A percentile compares a stretch with the other conserved stretches of the same genome.
Evolutionary conservation across 1,140 invertebrate genomes (phyloP).

Genomic region (Argopecten irradians): DNA sequence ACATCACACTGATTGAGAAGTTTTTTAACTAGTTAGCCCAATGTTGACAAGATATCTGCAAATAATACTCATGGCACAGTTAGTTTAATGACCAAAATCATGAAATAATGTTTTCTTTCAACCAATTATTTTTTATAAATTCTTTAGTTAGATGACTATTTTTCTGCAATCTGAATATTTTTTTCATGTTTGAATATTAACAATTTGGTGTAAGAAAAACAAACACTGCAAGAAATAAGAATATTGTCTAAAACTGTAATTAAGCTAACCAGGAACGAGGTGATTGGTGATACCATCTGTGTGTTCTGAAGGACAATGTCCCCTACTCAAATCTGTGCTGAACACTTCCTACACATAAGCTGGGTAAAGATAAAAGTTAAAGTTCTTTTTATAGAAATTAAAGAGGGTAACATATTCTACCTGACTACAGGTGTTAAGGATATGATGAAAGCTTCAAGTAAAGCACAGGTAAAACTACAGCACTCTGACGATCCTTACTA

Average conservation of each 20-base stretch:
- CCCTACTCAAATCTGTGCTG: neutral
- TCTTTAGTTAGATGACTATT: too few species aligned
- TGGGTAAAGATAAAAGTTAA: neutral
- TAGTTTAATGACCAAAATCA: neutral
- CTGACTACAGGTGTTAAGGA: neutral
- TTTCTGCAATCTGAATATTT: too few species aligned
- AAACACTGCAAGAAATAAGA: too few species aligned
- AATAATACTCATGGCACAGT: neutral
- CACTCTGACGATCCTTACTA: too few species aligned
- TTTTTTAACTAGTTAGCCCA: neutral
- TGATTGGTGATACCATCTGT: neutral
- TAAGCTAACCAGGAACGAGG: neutral
- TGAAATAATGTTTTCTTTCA: neutral
- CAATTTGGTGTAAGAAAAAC: too few species aligned
- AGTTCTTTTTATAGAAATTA: neutral
- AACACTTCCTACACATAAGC: neutral
- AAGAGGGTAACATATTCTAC: neutral
- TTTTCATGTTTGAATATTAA: neutral
- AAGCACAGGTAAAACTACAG: too few species aligned
- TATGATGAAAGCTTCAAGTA: neutral
- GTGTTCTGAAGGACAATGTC: neutral
- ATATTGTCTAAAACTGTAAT: neutral
- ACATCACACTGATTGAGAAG: neutral
- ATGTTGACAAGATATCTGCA: constrained; percentile 6
- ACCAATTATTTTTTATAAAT: neutral